phyloP scores from a whole-genome alignment of 2,797 vertebrate genomes.

The Trachurus trachurus region DNA sequence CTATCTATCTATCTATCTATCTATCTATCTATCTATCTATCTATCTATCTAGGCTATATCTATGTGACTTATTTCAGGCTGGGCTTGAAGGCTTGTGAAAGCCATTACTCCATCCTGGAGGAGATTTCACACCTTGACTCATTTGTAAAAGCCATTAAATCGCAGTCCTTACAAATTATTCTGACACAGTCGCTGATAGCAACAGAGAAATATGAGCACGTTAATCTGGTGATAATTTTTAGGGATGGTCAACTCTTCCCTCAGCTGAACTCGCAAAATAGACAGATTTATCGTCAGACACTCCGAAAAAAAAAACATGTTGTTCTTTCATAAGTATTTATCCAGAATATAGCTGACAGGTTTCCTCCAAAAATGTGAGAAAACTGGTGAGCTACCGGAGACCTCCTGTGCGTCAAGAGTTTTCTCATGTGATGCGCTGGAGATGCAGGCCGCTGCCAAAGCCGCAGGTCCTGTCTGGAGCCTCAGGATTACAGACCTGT shows the following conservation, averaged over 20 bases:
- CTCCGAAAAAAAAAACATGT: neutral
- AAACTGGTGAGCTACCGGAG: conserved; percentile 43
- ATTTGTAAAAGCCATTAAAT: conserved; percentile 42
- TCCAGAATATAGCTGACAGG: conserved; percentile 42
- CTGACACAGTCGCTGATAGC: neutral
- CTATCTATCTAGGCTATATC: neutral
- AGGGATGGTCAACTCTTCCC: conserved; percentile 18
- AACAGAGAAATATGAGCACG: conserved; percentile 14
- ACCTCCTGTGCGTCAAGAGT: conserved; percentile 55
- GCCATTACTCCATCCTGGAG: neutral
- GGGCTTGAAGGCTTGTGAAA: neutral
- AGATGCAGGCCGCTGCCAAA: conserved; percentile 62
- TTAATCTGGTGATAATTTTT: conserved; percentile 21
- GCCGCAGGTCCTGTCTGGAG: conserved; percentile 63
- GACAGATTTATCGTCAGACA: conserved; percentile 35
- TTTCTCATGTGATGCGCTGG: conserved; percentile 57
- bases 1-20: conserved; percentile 43
- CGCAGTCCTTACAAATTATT: conserved; percentile 13
- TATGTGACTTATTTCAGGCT: neutral
- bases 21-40: conserved; percentile 41
- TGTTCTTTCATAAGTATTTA: conserved; percentile 45
- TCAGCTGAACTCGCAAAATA: conserved; percentile 16
- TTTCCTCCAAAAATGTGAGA: conserved; percentile 37
- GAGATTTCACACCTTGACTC: conserved; percentile 21
- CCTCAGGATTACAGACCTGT: conserved; percentile 46